Evolutionary conservation across 2,113 vertebrate species (phyloP).

Genomic region (Odocoileus virginianus): DNA sequence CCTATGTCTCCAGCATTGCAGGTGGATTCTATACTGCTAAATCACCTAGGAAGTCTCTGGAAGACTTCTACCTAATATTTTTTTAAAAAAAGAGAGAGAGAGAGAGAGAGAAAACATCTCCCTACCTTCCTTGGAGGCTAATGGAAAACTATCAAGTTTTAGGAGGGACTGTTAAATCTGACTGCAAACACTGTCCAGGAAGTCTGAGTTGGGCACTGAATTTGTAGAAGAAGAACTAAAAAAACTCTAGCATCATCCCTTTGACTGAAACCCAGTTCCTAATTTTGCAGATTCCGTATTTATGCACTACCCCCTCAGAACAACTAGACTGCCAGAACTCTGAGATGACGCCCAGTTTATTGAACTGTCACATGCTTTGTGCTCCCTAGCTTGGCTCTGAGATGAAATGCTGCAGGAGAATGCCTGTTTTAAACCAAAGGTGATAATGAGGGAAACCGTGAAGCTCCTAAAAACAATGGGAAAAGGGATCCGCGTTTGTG

Average conservation of each 20-base stretch:
- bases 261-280: not conserved
- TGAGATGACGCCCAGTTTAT: conserved; percentile 36
- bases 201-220: not conserved
- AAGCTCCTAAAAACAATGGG: conserved; percentile 37
- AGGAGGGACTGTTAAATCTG: not conserved
- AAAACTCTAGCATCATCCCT: not conserved
- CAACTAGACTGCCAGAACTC: conserved; percentile 21
- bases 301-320: not conserved
- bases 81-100: not conserved
- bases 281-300: conserved; percentile 4
- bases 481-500: conserved; percentile 8
- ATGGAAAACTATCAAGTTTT: not conserved
- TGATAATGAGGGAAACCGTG: conserved; percentile 44
- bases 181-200: not conserved
- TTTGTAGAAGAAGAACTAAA: conserved; percentile 23
- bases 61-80: not conserved
- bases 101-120: not conserved
- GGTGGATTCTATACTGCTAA: not conserved
- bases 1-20: not conserved
- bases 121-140: not conserved
- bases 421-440: not conserved
- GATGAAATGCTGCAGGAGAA: not conserved
- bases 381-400: not conserved
- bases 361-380: conserved; percentile 28
- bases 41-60: not conserved